Percentiles rank a stretch among this genome's conserved stretches.
Evolutionary conservation across 2,797 vertebrate genomes (phyloP).

Genomic region (Pelobates cultripes): DNA sequence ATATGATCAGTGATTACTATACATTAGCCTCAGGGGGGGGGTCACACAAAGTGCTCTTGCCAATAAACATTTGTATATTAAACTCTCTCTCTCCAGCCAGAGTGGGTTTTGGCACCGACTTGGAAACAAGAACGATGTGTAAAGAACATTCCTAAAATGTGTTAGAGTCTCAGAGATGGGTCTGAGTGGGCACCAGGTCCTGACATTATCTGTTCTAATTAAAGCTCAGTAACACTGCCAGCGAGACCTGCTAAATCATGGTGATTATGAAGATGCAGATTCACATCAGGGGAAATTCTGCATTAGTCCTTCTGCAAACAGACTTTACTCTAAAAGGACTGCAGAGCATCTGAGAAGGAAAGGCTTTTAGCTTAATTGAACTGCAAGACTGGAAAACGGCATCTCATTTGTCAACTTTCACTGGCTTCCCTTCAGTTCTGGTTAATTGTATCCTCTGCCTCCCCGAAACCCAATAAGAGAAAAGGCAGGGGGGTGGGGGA

Average conservation of each 20-base stretch:
- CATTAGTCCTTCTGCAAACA: conserved; percentile 65
- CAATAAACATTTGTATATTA: conserved; percentile 53
- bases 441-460: conserved; percentile 65
- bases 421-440: conserved; percentile 62
- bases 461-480: conserved; percentile 48
- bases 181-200: conserved; percentile 42
- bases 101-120: conserved; percentile 41
- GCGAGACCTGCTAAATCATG: conserved; percentile 34
- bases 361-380: conserved; percentile 79
- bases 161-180: conserved; percentile 37
- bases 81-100: conserved; percentile 34
- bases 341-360: conserved; percentile 47
- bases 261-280: conserved; percentile 45
- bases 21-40: conserved; percentile 28
- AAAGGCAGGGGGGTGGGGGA: conserved; percentile 12
- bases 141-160: conserved; percentile 52
- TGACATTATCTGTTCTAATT: conserved; percentile 56
- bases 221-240: conserved; percentile 51
- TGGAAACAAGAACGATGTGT: conserved; percentile 36
- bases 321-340: conserved; percentile 68
- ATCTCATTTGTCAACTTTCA: conserved; percentile 66
- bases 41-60: conserved; percentile 17
- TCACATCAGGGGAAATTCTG: conserved; percentile 70
- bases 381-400: conserved; percentile 65
- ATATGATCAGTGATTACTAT: conserved; percentile 26